A percentile compares a stretch with the other conserved stretches of the same genome.
Conservation (phyloP, 2,888 invertebrate species). For the Hymenopus coronatus region DNA sequence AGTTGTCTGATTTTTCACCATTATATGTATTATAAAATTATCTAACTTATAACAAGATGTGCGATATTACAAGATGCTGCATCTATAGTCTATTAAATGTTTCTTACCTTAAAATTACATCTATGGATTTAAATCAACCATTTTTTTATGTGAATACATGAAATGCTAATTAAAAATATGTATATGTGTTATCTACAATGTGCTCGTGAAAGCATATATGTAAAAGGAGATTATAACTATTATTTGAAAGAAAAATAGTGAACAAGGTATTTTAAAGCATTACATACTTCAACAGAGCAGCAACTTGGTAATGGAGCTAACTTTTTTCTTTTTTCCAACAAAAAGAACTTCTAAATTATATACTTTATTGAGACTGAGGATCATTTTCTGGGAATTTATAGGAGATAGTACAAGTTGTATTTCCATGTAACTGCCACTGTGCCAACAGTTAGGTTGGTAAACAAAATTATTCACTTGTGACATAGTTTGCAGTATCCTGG, state of each 20-base stretch:
- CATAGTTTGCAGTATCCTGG: too few species aligned
- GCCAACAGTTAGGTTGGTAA: too few species aligned
- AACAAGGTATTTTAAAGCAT: conserved; percentile 3
- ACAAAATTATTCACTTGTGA: too few species aligned
- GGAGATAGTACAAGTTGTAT: too few species aligned
- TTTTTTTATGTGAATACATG: background rate
- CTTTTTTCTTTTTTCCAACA: background rate
- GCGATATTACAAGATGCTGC: background rate
- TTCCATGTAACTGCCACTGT: too few species aligned
- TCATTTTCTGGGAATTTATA: too few species aligned
- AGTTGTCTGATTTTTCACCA: background rate
- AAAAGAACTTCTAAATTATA: background rate
- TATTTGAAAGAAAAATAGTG: background rate
- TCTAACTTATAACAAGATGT: background rate
- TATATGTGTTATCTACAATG: background rate
- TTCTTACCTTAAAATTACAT: background rate
- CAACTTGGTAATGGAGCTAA: background rate
- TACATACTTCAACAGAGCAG: background rate
- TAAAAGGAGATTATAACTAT: background rate
- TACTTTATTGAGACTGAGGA: too few species aligned
- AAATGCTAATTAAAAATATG: background rate
- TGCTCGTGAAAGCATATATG: background rate
- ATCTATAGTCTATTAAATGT: background rate
- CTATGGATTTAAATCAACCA: background rate
- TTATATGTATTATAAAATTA: background rate